Conservation (phyloP, 2,888 invertebrate species). For the Dicyrtoma fusca region DNA sequence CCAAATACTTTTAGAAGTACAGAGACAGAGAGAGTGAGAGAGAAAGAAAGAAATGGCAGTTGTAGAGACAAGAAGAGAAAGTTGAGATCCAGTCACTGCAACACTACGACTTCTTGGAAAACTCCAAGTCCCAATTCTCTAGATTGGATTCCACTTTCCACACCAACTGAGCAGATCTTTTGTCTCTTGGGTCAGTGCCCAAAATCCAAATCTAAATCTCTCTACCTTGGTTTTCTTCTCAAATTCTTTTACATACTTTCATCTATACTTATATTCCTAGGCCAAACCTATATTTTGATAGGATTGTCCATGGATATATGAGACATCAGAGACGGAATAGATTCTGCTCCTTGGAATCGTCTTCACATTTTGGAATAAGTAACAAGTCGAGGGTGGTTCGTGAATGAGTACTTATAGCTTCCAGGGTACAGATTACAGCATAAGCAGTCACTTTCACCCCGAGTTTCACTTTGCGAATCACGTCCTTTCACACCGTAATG, state of each 20-base stretch:
- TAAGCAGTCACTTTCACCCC: too few relatives aligned
- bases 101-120: background rate
- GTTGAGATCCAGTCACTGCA: conserved; percentile 14
- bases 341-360: background rate
- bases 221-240: conserved; percentile 10
- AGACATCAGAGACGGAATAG: background rate
- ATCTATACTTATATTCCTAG: background rate
- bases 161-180: conserved; percentile 8
- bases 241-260: background rate
- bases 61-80: conserved; percentile 1
- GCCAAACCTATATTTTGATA: background rate
- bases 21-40: background rate
- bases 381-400: too few relatives aligned
- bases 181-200: conserved; percentile 22
- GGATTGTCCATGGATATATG: background rate
- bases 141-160: conserved; percentile 28
- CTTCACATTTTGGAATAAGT: too few relatives aligned
- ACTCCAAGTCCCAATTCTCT: conserved; percentile 31
- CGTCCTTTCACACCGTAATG: too few relatives aligned
- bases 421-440: too few relatives aligned
- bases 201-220: conserved; percentile 22
- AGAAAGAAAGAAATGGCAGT: background rate
- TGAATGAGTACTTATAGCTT: too few relatives aligned
- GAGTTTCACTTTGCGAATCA: too few relatives aligned
- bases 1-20: background rate